Conservation (phyloP, 92 coral and sea anemone species). For the Palythoa grandiflora region DNA sequence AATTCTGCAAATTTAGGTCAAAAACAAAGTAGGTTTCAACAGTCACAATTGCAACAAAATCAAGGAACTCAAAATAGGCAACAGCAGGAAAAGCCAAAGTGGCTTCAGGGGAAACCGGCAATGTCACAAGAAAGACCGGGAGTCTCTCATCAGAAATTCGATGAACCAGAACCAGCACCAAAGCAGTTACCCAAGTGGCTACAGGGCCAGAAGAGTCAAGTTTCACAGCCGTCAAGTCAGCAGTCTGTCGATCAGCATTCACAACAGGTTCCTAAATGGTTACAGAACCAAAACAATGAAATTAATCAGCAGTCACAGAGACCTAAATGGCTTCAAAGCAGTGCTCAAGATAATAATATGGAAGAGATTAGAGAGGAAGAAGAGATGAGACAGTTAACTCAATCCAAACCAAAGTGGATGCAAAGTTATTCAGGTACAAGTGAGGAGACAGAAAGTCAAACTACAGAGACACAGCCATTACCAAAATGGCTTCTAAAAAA, state of each 20-base stretch:
- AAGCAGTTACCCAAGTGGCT: slow-evolving; percentile 60
- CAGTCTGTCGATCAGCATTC: not conserved
- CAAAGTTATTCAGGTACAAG: slow-evolving; percentile 49
- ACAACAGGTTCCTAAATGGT: slow-evolving; percentile 37
- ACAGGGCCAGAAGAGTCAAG: slow-evolving; percentile 44
- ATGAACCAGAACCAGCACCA: not conserved
- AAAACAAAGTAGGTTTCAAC: slow-evolving; percentile 26
- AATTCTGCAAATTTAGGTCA: not conserved
- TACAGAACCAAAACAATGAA: not conserved
- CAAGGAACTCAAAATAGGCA: slow-evolving; percentile 8
- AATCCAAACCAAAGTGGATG: slow-evolving; percentile 54
- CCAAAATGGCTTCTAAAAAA: slow-evolving; percentile 52
- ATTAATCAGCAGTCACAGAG: not conserved
- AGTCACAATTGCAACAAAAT: slow-evolving; percentile 18
- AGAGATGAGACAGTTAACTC: slow-evolving; percentile 9
- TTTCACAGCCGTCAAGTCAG: not conserved
- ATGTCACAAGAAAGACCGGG: slow-evolving; percentile 22
- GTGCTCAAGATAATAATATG: slow-evolving; percentile 32
- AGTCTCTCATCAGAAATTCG: slow-evolving; percentile 17
- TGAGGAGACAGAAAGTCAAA: slow-evolving; percentile 36
- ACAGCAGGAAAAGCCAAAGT: slow-evolving; percentile 47
- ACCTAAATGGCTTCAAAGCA: slow-evolving; percentile 12
- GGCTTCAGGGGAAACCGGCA: slow-evolving; percentile 17
- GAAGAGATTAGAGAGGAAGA: not conserved
- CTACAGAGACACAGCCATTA: slow-evolving; percentile 26